Conservation (phyloP, 2,888 invertebrate genomes). For the Hypsopygia costalis region DNA sequence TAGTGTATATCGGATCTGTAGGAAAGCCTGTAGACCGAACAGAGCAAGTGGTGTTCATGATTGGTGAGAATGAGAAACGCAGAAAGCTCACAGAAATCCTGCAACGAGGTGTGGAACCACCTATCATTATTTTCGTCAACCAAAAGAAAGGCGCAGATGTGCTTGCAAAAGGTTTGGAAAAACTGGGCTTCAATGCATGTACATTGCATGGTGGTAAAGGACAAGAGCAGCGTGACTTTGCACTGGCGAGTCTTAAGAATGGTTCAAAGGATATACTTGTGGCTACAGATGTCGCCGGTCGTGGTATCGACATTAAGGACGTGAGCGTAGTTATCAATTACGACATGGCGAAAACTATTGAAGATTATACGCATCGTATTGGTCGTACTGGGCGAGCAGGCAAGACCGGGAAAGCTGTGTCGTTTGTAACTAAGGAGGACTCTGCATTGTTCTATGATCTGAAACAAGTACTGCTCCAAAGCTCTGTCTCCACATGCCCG, state of each 20-base stretch:
- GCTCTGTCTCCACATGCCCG: conserved; percentile 96
- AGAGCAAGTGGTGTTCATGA: conserved; percentile 98
- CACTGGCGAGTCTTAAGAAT: conserved; percentile 96
- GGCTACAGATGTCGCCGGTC: conserved; percentile 99
- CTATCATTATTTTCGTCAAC: conserved; percentile 99
- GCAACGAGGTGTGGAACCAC: conserved; percentile 93
- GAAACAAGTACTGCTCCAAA: conserved; percentile 92
- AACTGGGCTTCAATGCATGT: conserved; percentile 97
- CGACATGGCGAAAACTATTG: conserved; percentile 99
- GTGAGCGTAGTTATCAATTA: conserved; percentile 99
- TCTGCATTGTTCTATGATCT: conserved; percentile 97
- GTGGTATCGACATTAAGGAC: conserved; percentile 99
- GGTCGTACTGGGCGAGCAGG: conserved; percentile 99
- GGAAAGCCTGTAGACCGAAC: conserved; percentile 99
- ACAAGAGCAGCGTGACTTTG: conserved; percentile 99
- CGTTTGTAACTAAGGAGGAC: conserved; percentile 98
- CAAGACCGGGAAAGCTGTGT: conserved; percentile 97
- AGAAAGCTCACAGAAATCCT: conserved; percentile 97
- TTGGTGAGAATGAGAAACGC: conserved; percentile 97
- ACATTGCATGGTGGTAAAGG: conserved; percentile 99
- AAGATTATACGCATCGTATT: conserved; percentile 98
- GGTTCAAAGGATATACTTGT: conserved; percentile 99
- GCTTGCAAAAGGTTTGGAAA: conserved; percentile 97
- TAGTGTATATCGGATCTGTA: conserved; percentile 97
- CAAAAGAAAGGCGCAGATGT: conserved; percentile 99